Percentiles rank a stretch among this genome's conserved stretches.
phyloP scores from a whole-genome alignment of 1,140 invertebrate genomes.

The Drosophila sp. region DNA sequence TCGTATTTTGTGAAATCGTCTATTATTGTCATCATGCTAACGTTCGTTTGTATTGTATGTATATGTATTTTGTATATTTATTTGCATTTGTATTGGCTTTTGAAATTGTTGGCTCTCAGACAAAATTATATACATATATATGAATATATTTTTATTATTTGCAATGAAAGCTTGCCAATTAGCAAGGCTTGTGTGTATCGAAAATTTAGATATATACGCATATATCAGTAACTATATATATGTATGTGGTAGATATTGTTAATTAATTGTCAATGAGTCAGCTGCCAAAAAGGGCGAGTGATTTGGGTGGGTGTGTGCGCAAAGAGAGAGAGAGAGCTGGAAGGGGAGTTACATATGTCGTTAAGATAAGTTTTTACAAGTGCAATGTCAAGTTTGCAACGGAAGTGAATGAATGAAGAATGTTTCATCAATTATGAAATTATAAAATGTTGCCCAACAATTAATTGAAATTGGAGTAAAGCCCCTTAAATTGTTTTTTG shows the following conservation, averaged over 20 bases:
- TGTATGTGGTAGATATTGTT: constrained; percentile 54
- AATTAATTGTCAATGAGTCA: constrained; percentile 75
- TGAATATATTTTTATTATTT: constrained; percentile 67
- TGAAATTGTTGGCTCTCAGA: constrained; percentile 68
- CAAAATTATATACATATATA: constrained; percentile 43
- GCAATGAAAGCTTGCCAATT: constrained; percentile 76
- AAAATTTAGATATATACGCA: constrained; percentile 21
- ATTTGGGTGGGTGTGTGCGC: neutral
- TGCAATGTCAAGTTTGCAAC: constrained; percentile 12
- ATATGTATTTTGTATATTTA: constrained; percentile 39
- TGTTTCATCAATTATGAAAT: neutral
- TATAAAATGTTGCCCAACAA: neutral
- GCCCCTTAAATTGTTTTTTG: too few relatives aligned
- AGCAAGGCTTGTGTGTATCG: constrained; percentile 44
- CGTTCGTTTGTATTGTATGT: constrained; percentile 64
- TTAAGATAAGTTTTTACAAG: constrained; percentile 13
- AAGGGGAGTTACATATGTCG: neutral
- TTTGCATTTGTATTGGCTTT: constrained; percentile 67
- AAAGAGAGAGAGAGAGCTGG: too few relatives aligned
- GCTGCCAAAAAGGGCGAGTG: constrained; percentile 37
- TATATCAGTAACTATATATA: constrained; percentile 22
- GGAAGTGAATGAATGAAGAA: neutral
- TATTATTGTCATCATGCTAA: constrained; percentile 80
- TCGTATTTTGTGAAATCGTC: constrained; percentile 78
- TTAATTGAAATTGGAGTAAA: neutral